phyloP scores from a whole-genome alignment of 2,797 vertebrate genomes.

The Clamator glandarius region DNA sequence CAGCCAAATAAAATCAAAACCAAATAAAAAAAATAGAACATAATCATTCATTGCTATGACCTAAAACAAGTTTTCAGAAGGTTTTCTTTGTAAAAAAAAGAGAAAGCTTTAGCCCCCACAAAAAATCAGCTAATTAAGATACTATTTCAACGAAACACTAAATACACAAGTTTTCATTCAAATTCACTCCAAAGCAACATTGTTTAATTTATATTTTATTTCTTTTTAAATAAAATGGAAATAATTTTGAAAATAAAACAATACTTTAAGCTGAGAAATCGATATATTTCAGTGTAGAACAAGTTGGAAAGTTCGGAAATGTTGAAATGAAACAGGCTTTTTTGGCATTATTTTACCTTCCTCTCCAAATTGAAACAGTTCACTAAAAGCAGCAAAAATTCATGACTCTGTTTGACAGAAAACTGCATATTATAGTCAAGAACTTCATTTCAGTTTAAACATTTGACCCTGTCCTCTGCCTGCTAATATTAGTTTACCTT shows the following conservation, averaged over 20 bases:
- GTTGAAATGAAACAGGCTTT: not conserved
- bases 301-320: not conserved
- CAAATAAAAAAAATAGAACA: not conserved
- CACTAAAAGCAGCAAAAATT: not conserved
- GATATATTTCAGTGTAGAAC: not conserved
- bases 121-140: not conserved
- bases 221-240: not conserved
- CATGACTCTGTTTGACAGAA: not conserved
- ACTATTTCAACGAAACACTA: not conserved
- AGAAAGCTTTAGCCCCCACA: not conserved
- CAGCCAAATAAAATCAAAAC: not conserved
- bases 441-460: not conserved
- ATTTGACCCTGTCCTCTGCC: not conserved
- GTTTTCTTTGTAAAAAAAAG: not conserved
- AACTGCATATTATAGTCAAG: not conserved
- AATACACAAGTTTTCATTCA: not conserved
- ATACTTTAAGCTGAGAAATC: not conserved
- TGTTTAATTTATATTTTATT: not conserved
- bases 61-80: not conserved
- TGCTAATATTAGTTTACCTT: conserved; percentile 3
- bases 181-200: not conserved
- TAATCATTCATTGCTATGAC: not conserved
- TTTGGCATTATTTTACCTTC: not conserved
- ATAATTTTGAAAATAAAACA: not conserved
- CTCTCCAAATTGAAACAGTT: not conserved